A percentile compares a stretch with the other conserved stretches of the same genome.
phyloP scores from a whole-genome alignment of 2,113 vertebrate species.

The Leucoraja erinaceus region DNA sequence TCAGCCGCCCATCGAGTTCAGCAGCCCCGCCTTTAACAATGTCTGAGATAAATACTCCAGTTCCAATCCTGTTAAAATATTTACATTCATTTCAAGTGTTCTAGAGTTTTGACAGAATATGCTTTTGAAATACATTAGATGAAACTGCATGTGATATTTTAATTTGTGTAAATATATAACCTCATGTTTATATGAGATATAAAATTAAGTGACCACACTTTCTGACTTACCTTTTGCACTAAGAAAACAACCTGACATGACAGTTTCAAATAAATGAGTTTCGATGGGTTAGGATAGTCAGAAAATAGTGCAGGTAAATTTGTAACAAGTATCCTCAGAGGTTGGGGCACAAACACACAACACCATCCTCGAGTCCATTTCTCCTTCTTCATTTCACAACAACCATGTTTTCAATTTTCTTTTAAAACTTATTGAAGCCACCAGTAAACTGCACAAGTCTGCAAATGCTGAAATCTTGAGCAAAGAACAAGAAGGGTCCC shows the following conservation, averaged over 20 bases:
- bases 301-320: not conserved
- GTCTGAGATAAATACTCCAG: conserved; percentile 91
- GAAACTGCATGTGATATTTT: not conserved
- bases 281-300: not conserved
- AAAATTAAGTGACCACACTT: not conserved
- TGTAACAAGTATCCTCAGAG: not conserved
- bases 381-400: too few relatives aligned
- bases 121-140: not conserved
- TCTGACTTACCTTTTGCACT: not conserved
- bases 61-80: conserved; percentile 58
- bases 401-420: not conserved
- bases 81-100: not conserved
- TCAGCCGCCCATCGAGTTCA: conserved; percentile 86
- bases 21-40: conserved; percentile 89
- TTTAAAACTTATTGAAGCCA: not conserved
- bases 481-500: too few relatives aligned
- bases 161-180: not conserved
- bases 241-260: not conserved
- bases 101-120: not conserved
- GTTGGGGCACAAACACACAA: not conserved
- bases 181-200: not conserved
- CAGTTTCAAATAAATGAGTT: not conserved
- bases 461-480: too few relatives aligned
- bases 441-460: not conserved
- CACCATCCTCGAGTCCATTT: too few relatives aligned